Base-by-base conservation (phyloP, 2,888 invertebrate genomes). In the Hemistola chrysoprasaria region DNA sequence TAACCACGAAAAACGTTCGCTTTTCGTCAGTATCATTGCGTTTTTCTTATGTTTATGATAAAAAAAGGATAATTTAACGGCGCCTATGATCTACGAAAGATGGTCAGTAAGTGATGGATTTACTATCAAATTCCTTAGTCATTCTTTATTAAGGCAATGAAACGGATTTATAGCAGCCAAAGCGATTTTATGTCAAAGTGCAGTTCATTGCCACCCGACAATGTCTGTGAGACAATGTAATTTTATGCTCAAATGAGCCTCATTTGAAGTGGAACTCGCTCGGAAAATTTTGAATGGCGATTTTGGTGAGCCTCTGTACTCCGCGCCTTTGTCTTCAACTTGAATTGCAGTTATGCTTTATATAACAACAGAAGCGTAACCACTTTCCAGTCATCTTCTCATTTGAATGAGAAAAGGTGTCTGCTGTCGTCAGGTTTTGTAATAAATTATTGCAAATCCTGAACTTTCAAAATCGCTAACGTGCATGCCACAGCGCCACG, bases 131-230 rank as follows among this genome's bases (percentile, higher is more conserved):
- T 78, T 72, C 77, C 78, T 78, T 72, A 75, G 75, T 82, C 84
- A 75, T 73, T 72, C 75, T 87, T 87, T 87, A 87, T 86, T 83
- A 79, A 79, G 80, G 83, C 63, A 85, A 86, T 86, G 76, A 87
- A 87, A 83, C 74, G 77, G 82, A 86, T 87, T 87, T 86, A 86
- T 82, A 76, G 73, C 79, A 61, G 73, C 76, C 75, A 79, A 81
- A 80, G 79, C 73, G 67, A 88, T 85, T 87, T 88, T 81, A 87
- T 88, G 87, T 86, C 87, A 86, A 88, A 88, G 86, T 83, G 86
- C 78, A 87, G 87, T 87, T 87, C 88, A 87, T 83, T 86, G 87
- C 77, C 87, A 86, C 79, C 63, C 75, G 67, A 84, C 86, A 85
- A 84, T 85, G 84, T 80, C 76, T 71, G 54, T 47, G 63, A 81